phyloP scores from a whole-genome alignment of 1,140 invertebrate species.

The Sycophaga agraensis region DNA sequence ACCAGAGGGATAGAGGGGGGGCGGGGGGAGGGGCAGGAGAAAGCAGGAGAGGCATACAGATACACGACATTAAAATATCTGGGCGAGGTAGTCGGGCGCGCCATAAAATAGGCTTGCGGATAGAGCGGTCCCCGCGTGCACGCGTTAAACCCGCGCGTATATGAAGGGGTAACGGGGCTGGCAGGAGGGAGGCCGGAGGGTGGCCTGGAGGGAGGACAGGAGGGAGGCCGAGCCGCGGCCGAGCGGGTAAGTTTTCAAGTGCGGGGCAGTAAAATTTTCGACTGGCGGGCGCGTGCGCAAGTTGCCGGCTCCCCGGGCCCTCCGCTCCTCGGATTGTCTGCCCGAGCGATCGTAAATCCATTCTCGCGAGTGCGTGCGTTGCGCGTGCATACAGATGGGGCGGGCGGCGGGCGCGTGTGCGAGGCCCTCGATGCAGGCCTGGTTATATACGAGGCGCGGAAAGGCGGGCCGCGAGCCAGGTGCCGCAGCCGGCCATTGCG shows the following conservation, averaged over 20 bases:
- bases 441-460: slow-evolving; percentile 1
- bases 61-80: slow-evolving; percentile 24
- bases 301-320: no score
- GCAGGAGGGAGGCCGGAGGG: no score
- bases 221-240: neutral
- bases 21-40: no score
- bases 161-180: no score
- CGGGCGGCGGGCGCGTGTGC: no score
- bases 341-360: slow-evolving; percentile 24
- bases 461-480: slow-evolving; percentile 11
- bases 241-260: no score
- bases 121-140: no score
- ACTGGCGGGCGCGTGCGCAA: no score
- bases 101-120: slow-evolving; percentile 12
- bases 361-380: neutral
- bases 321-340: neutral
- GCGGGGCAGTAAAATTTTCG: slow-evolving; percentile 22
- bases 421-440: neutral
- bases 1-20: no score
- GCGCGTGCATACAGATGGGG: no score
- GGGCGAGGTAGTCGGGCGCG: neutral
- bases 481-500: no score
- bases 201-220: neutral
- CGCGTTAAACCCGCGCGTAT: neutral
- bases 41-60: slow-evolving; percentile 16